Evolutionary conservation across 1,140 invertebrate genomes (phyloP).

Genomic region (Rhagoletis zephyria): DNA sequence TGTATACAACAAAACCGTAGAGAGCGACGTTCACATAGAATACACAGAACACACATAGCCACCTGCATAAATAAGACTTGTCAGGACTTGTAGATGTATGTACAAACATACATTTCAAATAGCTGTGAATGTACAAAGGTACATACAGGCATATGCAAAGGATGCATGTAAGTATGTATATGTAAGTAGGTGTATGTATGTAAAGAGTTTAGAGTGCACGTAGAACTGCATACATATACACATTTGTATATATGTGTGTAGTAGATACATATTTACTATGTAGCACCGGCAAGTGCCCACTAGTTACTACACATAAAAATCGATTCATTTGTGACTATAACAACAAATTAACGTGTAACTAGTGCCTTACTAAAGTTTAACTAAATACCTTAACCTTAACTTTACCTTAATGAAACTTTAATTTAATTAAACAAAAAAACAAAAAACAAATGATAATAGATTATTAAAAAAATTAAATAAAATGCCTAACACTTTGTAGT

Average conservation of each 20-base stretch:
- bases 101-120: background rate
- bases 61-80: too few species aligned
- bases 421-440: slow-evolving; percentile 18
- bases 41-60: too few species aligned
- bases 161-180: background rate
- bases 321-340: background rate
- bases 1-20: background rate
- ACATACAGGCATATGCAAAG: background rate
- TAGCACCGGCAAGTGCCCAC: background rate
- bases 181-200: background rate
- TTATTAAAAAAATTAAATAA: slow-evolving; percentile 32
- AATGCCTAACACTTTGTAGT: slow-evolving; percentile 36
- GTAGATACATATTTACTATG: background rate
- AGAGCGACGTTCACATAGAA: too few species aligned
- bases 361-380: slow-evolving; percentile 74
- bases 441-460: background rate
- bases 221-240: background rate
- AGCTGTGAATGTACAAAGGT: too few species aligned
- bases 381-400: slow-evolving; percentile 68
- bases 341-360: slow-evolving; percentile 67
- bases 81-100: background rate
- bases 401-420: background rate
- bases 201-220: background rate
- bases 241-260: background rate
- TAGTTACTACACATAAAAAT: background rate